Base-by-base conservation (phyloP, 2,797 vertebrate species). In the Acomys russatus region DNA sequence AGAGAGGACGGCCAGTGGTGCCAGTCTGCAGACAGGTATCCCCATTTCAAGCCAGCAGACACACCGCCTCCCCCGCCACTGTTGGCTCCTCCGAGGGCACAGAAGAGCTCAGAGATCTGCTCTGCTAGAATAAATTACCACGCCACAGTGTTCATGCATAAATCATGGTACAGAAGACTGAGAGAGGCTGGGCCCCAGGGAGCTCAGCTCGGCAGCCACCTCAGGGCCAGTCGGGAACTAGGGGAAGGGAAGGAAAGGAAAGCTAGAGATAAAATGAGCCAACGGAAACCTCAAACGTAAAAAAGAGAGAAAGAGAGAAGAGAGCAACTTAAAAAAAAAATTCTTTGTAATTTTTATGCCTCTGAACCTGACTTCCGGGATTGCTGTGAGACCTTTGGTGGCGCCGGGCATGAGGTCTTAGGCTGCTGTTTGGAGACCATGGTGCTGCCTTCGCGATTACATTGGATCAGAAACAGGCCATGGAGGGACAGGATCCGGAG, bases 361-460 rank as follows among this genome's bases (percentile, higher is more conserved):
- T 44, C 78, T 83, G 87, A 77, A 54, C 94, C 49, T 56, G 61
- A 88, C 93, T 96, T 97, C 95, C 14, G 0, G 77, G 56, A 15
- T 6, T 2, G 3, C 94, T 49, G 3, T 0, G 83, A 80, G 92
- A 66, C 74, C 38, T 7, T 71, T 44, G 15, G 82, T 61, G 59
- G 11, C 10, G 61, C n/a, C 15, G 20, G 79, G 78, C 92, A 96
- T 97, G 96, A 94, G 90, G 91, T 20, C 51, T 33, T 97, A 97
- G 97, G 77, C 66, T 25, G 3, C 9, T 10, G 61, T 6, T 56
- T 35, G 2, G 94, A 92, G 73, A 98, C 97, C 98, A 99, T 99
- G 99, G 99, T 99, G 97, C 96, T 99, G 91, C 98, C 98, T 11
- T 98, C 99, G 1, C 98, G 99, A 96, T 98, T 99, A 90, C 99